Conservation (phyloP, 2,888 invertebrate genomes). For the Mythimna vitellina region DNA sequence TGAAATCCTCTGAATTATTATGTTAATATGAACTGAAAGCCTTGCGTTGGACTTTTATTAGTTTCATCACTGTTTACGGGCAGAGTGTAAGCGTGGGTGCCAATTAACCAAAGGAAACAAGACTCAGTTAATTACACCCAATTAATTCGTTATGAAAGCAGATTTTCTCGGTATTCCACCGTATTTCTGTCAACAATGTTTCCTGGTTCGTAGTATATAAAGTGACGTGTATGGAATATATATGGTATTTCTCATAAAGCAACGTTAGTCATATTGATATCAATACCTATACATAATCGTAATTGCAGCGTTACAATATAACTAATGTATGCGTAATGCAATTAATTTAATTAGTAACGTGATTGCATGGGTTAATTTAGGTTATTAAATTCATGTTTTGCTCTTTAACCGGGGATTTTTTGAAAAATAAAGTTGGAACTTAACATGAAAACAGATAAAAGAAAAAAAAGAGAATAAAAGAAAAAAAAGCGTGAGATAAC, state of each 20-base stretch:
- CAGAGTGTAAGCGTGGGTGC: constrained; percentile 41
- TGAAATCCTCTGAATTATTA: constrained; percentile 35
- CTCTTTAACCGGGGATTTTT: constrained; percentile 9
- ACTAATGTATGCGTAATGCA: constrained; percentile 20
- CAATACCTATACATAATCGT: constrained; percentile 3
- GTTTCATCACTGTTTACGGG: constrained; percentile 34
- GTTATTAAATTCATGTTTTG: background rate
- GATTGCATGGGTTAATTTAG: background rate
- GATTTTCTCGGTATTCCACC: constrained; percentile 46
- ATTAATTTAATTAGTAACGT: constrained; percentile 10
- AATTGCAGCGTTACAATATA: constrained; percentile 20
- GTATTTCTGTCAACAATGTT: constrained; percentile 52
- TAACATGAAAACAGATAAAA: too few relatives aligned
- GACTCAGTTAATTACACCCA: constrained; percentile 55
- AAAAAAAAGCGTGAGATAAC: constrained; percentile 49
- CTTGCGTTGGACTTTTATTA: constrained; percentile 30
- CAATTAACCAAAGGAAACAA: constrained; percentile 60
- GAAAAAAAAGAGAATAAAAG: background rate
- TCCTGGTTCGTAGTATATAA: constrained; percentile 46
- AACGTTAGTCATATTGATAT: constrained; percentile 41
- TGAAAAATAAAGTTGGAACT: constrained; percentile 3
- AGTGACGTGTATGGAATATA: constrained; percentile 46
- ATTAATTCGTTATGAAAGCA: constrained; percentile 61
- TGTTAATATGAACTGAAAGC: constrained; percentile 19
- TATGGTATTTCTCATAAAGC: constrained; percentile 33